Evolutionary conservation across 2,797 vertebrate genomes (phyloP).

Genomic region (Tangara arthus): DNA sequence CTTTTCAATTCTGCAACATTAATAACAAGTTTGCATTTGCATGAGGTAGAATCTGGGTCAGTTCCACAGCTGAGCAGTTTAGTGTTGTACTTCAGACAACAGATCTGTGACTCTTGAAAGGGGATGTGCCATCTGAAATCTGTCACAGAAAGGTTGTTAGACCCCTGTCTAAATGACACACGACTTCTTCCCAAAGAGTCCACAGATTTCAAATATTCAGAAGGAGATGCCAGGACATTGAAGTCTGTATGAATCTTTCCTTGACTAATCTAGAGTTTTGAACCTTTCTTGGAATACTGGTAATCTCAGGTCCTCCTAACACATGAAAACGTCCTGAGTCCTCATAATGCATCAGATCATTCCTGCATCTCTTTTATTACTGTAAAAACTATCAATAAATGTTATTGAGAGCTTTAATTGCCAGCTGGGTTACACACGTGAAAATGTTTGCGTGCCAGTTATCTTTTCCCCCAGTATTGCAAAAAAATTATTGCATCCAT

Average conservation of each 20-base stretch:
- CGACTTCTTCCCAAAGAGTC: background rate
- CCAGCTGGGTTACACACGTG: background rate
- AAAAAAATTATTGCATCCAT: background rate
- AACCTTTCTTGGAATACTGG: background rate
- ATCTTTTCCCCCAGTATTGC: background rate
- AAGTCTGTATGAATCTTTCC: background rate
- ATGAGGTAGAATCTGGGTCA: background rate
- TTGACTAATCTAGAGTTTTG: background rate
- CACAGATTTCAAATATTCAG: background rate
- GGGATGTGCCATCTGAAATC: background rate
- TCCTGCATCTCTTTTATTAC: background rate
- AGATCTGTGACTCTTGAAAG: background rate
- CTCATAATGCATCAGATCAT: background rate
- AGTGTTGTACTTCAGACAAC: background rate
- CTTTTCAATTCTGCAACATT: background rate
- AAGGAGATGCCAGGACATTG: background rate
- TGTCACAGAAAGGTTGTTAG: background rate
- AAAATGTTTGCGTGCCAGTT: background rate
- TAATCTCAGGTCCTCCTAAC: background rate
- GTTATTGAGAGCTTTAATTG: background rate
- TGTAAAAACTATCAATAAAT: background rate
- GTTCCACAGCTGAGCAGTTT: background rate
- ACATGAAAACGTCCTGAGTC: background rate
- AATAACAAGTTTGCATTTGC: background rate
- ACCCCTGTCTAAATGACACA: background rate